Percentiles rank a stretch among this genome's conserved stretches.
phyloP scores from a whole-genome alignment of 2,797 vertebrate genomes.

The Dryobates pubescens region DNA sequence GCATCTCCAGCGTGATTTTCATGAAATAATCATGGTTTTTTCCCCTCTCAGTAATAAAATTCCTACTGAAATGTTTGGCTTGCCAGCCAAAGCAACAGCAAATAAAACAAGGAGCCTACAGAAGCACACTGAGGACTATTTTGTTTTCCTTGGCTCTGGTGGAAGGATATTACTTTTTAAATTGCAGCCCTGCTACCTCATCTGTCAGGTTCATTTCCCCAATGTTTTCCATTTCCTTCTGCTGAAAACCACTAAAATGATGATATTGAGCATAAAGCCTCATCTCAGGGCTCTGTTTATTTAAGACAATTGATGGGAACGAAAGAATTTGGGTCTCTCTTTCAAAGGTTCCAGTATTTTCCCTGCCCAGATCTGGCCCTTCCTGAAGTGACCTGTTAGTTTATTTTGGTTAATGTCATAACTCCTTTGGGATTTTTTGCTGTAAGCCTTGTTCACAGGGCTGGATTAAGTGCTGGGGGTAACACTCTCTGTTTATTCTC shows the following conservation, averaged over 20 bases:
- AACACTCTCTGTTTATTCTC: background rate
- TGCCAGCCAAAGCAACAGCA: constrained; percentile 64
- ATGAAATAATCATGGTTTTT: constrained; percentile 65
- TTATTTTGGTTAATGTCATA: background rate
- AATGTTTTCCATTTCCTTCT: constrained; percentile 54
- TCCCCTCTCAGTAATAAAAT: constrained; percentile 51
- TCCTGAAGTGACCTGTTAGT: background rate
- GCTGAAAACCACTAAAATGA: constrained; percentile 47
- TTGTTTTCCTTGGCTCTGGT: constrained; percentile 42
- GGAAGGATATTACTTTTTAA: constrained; percentile 49
- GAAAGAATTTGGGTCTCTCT: background rate
- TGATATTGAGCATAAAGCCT: constrained; percentile 20
- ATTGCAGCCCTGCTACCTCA: constrained; percentile 49
- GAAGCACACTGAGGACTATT: constrained; percentile 51
- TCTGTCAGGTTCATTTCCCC: constrained; percentile 60
- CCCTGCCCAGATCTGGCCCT: background rate
- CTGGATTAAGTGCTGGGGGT: background rate
- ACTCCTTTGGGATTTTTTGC: background rate
- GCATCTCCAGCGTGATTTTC: constrained; percentile 10
- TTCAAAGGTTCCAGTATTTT: constrained; percentile 4
- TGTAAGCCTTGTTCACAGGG: background rate
- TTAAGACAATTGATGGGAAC: constrained; percentile 26
- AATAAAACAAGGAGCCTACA: constrained; percentile 60
- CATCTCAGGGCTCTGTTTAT: constrained; percentile 37
- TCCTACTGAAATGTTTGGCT: constrained; percentile 61